These are phyloP conservation scores for Amazona ochrocephala DNA, from an alignment of 2,797 vertebrate species.

Conservation along the genomic window DNA sequence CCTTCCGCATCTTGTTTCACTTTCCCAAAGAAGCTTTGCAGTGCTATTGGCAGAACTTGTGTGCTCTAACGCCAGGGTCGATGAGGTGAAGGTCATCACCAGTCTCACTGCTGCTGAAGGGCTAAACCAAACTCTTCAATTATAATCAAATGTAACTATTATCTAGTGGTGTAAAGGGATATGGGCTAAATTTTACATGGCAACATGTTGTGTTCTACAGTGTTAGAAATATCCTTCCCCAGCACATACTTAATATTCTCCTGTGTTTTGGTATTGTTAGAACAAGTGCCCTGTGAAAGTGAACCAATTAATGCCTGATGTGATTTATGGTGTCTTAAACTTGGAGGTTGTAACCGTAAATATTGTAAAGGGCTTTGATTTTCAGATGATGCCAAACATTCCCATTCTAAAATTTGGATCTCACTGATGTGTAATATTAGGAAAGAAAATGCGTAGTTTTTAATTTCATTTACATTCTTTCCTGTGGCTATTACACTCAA, in stretches of 20 bases:
- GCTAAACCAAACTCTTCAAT: not conserved
- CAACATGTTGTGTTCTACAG: fast-evolving
- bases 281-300: not conserved
- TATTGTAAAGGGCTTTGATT: constrained; percentile 20
- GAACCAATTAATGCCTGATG: not conserved
- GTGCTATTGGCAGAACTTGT: fast-evolving
- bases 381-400: not conserved
- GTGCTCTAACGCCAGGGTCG: not conserved
- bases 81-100: not conserved
- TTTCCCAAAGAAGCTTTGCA: not conserved
- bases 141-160: not conserved
- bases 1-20: not conserved
- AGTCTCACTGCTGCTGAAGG: not conserved
- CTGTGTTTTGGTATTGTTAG: not conserved
- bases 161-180: not conserved
- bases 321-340: constrained; percentile 40
- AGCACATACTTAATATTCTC: not conserved
- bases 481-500: not conserved
- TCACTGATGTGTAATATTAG: not conserved
- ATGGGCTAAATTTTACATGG: not conserved
- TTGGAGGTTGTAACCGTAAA: constrained; percentile 15
- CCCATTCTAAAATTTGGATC: constrained; percentile 3
- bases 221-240: not conserved
- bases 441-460: not conserved
- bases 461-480: constrained; percentile 18